Conservation (phyloP, 2,888 invertebrate species). For the Dinocampus coccinellae region DNA sequence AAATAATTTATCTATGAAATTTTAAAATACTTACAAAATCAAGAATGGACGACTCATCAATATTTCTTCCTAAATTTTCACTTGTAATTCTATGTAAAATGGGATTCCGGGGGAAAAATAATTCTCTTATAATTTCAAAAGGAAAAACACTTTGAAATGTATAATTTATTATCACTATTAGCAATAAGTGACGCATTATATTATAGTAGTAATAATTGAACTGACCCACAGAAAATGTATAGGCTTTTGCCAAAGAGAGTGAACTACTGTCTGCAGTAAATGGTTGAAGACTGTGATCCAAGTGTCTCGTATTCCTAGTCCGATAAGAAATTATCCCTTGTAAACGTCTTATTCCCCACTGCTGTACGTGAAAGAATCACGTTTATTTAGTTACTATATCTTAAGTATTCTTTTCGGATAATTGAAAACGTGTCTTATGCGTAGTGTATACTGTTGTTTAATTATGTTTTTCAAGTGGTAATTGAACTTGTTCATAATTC, state of each 20-base stretch:
- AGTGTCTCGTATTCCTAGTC: not conserved
- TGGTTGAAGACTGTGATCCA: not conserved
- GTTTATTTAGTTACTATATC: not conserved
- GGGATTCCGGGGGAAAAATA: slow-evolving; percentile 19
- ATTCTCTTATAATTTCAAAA: slow-evolving; percentile 13
- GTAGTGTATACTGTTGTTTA: too few relatives aligned
- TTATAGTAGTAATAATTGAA: too few relatives aligned
- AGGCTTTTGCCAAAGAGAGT: too few relatives aligned
- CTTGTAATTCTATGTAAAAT: slow-evolving; percentile 19
- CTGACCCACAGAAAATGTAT: too few relatives aligned
- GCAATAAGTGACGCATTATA: not conserved
- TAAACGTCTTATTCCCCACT: not conserved
- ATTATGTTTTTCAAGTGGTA: too few relatives aligned
- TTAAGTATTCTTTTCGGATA: not conserved
- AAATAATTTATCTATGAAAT: not conserved
- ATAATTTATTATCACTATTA: not conserved
- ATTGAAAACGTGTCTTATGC: not conserved
- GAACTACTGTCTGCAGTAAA: too few relatives aligned
- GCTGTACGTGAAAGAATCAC: not conserved
- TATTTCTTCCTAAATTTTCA: not conserved
- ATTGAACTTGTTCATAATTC: too few relatives aligned
- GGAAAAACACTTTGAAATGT: not conserved
- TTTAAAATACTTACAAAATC: slow-evolving; percentile 27
- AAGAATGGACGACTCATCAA: slow-evolving; percentile 3
- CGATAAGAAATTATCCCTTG: slow-evolving; percentile 1